Base-by-base conservation (phyloP, 2,797 vertebrate genomes). In the Lemur catta region DNA sequence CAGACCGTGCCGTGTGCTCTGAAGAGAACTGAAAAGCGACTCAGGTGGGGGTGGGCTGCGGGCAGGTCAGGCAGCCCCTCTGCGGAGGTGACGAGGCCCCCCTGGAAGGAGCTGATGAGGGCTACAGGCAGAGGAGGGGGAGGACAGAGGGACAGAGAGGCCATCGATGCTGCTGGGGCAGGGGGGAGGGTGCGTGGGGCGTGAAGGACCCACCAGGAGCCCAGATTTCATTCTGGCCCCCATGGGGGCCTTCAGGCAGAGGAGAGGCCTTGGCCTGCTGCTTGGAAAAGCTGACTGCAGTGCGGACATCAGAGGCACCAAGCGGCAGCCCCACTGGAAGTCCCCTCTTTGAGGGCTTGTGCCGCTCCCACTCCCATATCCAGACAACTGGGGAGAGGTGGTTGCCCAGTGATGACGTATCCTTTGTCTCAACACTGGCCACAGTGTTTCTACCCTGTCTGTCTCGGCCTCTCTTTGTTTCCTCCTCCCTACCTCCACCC, bases 111-210 rank as follows among this genome's bases (percentile, higher is more conserved):
- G 33, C 43, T 20, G 48, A 52, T 24, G 2, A 22, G 18, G 46
- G 26, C 28, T 30, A 46, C 18, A 1, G 78, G 71, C 69, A 71
- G 48, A 84, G 67, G 33, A 13, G 28, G 65, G 61, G 79, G 82
- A 18, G 20, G 80, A 13, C 30, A 28, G 41, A 50, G 33, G 71
- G 52, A 41, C 24, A 9, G 65, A 91, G 30, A 55, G 28, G 57
- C 79, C n/a, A 0, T 2, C 0, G 22, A 10, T 9, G 59, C 7
- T 2, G 69, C 24, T 0, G 17, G 52, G 5, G 17, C 9, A 9
- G 41, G 43, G 2, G 3, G 55, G 38, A 57, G 30, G 33, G 38
- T 7, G 41, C 9, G 9, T 4, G 4, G 67, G 76, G 20, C 15
- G 26, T 24, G 43, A 38, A 57, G 50, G 43, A 11, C 3, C 2